Percentiles rank a stretch among this genome's conserved stretches.
phyloP scores from a whole-genome alignment of 2,113 vertebrate genomes.

The Tragulus kanchil region DNA sequence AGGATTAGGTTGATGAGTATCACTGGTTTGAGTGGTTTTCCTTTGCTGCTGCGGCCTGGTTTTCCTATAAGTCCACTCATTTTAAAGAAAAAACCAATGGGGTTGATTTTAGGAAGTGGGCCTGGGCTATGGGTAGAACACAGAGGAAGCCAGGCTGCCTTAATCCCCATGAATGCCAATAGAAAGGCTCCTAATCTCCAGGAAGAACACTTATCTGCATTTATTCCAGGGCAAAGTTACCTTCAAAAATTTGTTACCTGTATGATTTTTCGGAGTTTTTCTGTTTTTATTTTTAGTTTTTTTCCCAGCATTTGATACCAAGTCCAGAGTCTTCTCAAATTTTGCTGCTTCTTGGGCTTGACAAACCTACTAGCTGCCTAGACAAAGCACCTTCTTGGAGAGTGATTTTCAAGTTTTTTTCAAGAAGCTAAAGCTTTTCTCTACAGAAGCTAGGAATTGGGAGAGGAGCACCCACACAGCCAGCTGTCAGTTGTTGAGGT shows the following conservation, averaged over 20 bases:
- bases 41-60: background rate
- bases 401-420: background rate
- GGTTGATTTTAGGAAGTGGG: background rate
- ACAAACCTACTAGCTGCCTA: background rate
- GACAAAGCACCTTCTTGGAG: background rate
- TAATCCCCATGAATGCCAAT: background rate
- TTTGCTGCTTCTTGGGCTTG: background rate
- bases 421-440: background rate
- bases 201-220: no score
- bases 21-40: background rate
- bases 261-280: background rate
- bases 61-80: background rate
- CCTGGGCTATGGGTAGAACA: background rate
- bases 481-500: background rate
- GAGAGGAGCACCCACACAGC: background rate
- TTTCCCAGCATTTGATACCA: background rate
- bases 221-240: background rate
- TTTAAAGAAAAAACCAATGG: background rate
- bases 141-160: background rate
- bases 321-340: background rate
- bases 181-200: background rate
- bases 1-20: background rate
- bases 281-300: no score
- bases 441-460: rapidly evolving
- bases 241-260: background rate